Conservation (phyloP, 2,888 invertebrate genomes). For the Nemotelus pantherinus region DNA sequence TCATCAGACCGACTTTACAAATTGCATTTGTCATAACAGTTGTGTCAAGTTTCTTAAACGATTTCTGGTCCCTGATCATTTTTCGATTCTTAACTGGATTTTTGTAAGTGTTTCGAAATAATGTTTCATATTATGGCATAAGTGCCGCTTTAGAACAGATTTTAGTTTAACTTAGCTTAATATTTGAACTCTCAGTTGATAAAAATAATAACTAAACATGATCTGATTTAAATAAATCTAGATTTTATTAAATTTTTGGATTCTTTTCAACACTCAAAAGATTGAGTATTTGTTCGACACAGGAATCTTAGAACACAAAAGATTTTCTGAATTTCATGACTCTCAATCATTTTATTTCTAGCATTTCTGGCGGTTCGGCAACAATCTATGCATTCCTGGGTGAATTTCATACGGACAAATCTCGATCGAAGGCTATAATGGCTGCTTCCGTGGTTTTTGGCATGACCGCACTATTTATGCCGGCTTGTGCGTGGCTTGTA, state of each 20-base stretch:
- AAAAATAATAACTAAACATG: no score
- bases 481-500: slow-evolving; percentile 60
- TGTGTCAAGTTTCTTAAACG: slow-evolving; percentile 65
- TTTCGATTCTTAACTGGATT: slow-evolving; percentile 67
- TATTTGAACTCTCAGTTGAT: background rate
- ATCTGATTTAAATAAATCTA: no score
- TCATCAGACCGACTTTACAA: slow-evolving; percentile 65
- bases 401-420: slow-evolving; percentile 66
- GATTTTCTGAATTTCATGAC: no score
- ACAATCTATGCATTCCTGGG: slow-evolving; percentile 67
- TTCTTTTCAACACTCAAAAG: no score
- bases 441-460: slow-evolving; percentile 61
- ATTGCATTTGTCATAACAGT: slow-evolving; percentile 65
- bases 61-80: slow-evolving; percentile 66
- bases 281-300: no score
- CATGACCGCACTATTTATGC: slow-evolving; percentile 59
- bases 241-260: no score
- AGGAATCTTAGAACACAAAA: no score
- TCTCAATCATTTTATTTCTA: slow-evolving; percentile 47
- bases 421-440: slow-evolving; percentile 65
- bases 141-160: background rate
- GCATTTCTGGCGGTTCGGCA: slow-evolving; percentile 65
- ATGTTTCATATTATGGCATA: no score
- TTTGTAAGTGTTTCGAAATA: slow-evolving; percentile 63
- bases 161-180: background rate